phyloP scores from a whole-genome alignment of 2,113 vertebrate species.

The Orthonyx spaldingii region DNA sequence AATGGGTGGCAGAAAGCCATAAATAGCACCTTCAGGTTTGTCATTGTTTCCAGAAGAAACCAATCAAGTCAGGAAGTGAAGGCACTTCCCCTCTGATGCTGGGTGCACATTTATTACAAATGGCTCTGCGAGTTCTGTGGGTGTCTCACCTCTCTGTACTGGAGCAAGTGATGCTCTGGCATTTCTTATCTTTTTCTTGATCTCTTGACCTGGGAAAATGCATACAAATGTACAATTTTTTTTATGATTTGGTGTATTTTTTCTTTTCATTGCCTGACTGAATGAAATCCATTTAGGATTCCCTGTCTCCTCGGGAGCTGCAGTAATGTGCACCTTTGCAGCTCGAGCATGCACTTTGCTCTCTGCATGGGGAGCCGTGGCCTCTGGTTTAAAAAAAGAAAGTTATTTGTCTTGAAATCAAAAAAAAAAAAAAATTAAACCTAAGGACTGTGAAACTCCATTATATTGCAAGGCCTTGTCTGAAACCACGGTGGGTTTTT shows the following conservation, averaged over 20 bases:
- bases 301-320: neutral
- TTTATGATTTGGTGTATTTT: neutral
- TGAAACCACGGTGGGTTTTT: neutral
- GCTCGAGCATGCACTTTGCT: neutral
- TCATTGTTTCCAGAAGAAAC: conserved; percentile 44
- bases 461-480: neutral
- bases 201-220: neutral
- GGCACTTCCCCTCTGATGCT: neutral
- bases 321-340: rapidly evolving
- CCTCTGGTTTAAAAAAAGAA: neutral
- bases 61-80: neutral
- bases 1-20: neutral
- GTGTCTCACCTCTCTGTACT: neutral
- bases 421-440: neutral
- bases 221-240: neutral
- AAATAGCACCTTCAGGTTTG: conserved; percentile 12
- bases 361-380: neutral
- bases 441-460: neutral
- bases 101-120: neutral
- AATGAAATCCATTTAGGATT: neutral
- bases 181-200: neutral
- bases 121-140: neutral
- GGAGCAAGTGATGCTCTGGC: neutral
- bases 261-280: neutral
- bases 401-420: neutral